phyloP scores from a whole-genome alignment of 1,140 invertebrate genomes.

The Drosophila repleta region DNA sequence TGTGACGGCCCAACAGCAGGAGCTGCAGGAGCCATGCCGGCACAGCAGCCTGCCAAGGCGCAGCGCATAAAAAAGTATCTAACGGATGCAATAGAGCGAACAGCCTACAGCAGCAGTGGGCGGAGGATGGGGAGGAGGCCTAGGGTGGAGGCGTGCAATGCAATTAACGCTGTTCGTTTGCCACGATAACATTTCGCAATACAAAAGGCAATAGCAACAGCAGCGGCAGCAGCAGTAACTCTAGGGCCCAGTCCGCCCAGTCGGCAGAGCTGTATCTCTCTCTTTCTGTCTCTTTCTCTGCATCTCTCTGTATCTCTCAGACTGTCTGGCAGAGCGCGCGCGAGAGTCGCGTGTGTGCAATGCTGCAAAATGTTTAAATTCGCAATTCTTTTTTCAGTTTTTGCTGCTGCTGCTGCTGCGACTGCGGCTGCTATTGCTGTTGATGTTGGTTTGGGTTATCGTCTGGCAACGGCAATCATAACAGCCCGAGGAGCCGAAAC shows the following conservation, averaged over 20 bases:
- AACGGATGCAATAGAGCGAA: conserved; percentile 32
- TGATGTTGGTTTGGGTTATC: conserved; percentile 71
- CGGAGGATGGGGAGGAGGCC: too few relatives aligned
- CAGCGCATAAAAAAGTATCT: conserved; percentile 28
- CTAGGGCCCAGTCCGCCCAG: too few relatives aligned
- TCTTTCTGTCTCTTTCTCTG: conserved; percentile 57
- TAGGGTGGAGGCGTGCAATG: conserved; percentile 12
- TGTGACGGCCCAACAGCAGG: conserved; percentile 19
- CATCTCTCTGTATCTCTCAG: conserved; percentile 53
- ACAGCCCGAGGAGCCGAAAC: conserved; percentile 58
- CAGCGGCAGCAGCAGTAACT: too few relatives aligned
- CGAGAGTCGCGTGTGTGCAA: conserved; percentile 80
- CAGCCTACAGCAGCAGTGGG: background rate
- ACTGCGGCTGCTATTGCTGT: conserved; percentile 23
- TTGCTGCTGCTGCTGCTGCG: conserved; percentile 24
- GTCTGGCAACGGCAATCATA: conserved; percentile 81
- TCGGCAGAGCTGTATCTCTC: conserved; percentile 8
- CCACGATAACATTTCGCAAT: conserved; percentile 55
- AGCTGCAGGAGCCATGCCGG: background rate
- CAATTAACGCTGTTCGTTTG: conserved; percentile 61
- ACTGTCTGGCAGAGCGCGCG: conserved; percentile 66
- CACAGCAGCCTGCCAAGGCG: conserved; percentile 3
- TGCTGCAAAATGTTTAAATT: conserved; percentile 80
- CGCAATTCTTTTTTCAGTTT: conserved; percentile 54
- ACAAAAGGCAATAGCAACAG: conserved; percentile 40